Evolutionary conservation across 2,113 vertebrate genomes (phyloP).

Genomic region (Elephantulus edwardii): DNA sequence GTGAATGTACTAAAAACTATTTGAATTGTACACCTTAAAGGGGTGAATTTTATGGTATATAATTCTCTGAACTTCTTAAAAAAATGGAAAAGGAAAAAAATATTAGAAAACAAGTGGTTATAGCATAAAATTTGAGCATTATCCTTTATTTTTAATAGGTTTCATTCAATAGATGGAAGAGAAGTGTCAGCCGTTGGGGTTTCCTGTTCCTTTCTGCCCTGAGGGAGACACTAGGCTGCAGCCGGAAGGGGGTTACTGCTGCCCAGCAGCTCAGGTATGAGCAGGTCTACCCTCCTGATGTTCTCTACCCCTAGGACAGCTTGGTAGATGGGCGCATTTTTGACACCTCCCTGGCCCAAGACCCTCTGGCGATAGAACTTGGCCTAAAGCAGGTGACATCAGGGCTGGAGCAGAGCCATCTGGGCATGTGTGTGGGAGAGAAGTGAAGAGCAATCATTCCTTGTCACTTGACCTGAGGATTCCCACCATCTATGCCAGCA

Average conservation of each 20-base stretch:
- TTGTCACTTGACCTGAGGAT: constrained; percentile 94
- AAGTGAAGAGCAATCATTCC: constrained; percentile 96
- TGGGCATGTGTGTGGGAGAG: constrained; percentile 97
- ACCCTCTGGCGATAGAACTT: constrained; percentile 94
- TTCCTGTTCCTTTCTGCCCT: constrained; percentile 36
- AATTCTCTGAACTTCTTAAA: background rate
- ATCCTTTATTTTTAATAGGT: background rate
- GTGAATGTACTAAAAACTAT: background rate
- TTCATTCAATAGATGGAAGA: background rate
- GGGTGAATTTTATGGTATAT: background rate
- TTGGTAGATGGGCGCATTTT: constrained; percentile 93
- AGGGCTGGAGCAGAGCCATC: constrained; percentile 95
- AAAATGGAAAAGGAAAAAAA: background rate
- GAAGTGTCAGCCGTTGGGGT: constrained; percentile 1
- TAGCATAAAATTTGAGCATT: background rate
- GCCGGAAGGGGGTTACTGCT: background rate
- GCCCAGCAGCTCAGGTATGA: constrained; percentile 1
- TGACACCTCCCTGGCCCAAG: constrained; percentile 92
- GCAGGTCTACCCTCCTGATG: background rate
- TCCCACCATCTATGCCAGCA: constrained; percentile 94
- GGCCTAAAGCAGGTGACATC: constrained; percentile 95
- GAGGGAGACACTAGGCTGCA: background rate
- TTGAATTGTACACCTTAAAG: background rate
- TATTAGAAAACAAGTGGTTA: background rate
- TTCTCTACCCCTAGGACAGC: constrained; percentile 86